phyloP scores from a whole-genome alignment of 2,797 vertebrate species.

The Harpagifer antarcticus region DNA sequence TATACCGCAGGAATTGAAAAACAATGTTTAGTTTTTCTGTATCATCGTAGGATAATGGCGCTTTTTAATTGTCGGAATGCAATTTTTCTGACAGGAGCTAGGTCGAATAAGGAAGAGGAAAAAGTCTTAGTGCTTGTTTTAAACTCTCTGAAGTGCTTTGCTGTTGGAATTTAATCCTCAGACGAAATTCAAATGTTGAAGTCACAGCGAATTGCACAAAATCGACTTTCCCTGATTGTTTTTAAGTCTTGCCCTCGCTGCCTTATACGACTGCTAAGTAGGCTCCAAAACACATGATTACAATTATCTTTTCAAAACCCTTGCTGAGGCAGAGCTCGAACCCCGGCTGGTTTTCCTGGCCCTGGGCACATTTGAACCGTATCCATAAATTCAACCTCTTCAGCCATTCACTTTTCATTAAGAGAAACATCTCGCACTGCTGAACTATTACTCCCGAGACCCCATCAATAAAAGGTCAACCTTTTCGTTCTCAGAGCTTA shows the following conservation, averaged over 20 bases:
- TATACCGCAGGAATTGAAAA: constrained; percentile 10
- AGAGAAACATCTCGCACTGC: constrained; percentile 50
- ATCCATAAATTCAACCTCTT: constrained; percentile 69
- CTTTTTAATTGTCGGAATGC: constrained; percentile 38
- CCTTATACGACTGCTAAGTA: constrained; percentile 23
- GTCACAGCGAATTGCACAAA: constrained; percentile 44
- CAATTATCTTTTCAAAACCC: constrained; percentile 27
- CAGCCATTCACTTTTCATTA: constrained; percentile 65
- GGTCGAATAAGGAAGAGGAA: constrained; percentile 37
- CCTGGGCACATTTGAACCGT: constrained; percentile 58
- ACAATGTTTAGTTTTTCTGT: constrained; percentile 15
- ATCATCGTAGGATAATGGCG: constrained; percentile 1
- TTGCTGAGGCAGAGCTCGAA: constrained; percentile 2
- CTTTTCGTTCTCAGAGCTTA: constrained; percentile 40
- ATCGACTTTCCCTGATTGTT: constrained; percentile 47
- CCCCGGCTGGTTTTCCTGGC: constrained; percentile 11
- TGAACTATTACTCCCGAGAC: constrained; percentile 43
- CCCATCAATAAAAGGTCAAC: constrained; percentile 72
- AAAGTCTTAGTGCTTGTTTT: constrained; percentile 40
- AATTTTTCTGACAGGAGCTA: constrained; percentile 6
- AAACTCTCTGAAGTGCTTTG: constrained; percentile 51
- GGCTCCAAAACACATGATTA: constrained; percentile 44
- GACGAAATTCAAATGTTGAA: constrained; percentile 36
- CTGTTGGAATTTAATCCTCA: constrained; percentile 47
- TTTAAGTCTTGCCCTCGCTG: constrained; percentile 16